These are phyloP conservation scores for Malthinus flaveolus DNA, from an alignment of 2,888 invertebrate genomes.

Conservation along the genomic window DNA sequence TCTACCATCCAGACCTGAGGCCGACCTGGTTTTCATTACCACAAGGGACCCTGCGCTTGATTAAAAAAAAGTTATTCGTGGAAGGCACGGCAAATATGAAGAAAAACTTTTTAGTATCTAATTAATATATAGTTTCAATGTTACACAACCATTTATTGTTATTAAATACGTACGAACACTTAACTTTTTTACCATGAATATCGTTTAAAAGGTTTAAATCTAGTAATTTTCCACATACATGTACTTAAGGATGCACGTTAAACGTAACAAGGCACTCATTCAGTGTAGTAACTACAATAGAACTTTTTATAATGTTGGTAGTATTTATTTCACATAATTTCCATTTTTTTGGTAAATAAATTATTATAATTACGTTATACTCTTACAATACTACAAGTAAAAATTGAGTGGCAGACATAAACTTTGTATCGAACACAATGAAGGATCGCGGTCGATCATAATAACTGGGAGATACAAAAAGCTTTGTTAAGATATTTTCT, in stretches of 20 bases:
- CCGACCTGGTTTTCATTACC: no score
- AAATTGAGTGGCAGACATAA: constrained; percentile 25
- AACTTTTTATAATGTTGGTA: constrained; percentile 11
- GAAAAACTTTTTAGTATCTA: no score
- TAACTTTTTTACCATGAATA: no score
- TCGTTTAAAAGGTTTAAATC: constrained; percentile 10
- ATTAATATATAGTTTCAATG: no score
- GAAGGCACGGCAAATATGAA: no score
- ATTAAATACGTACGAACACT: no score
- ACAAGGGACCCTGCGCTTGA: no score
- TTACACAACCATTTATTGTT: no score
- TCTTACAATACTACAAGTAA: constrained; percentile 24
- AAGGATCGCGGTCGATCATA: constrained; percentile 34
- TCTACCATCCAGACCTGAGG: no score
- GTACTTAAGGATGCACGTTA: constrained; percentile 11
- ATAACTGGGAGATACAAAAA: constrained; percentile 38
- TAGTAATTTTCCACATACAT: constrained; percentile 9
- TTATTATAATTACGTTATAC: constrained; percentile 26
- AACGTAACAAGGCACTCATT: constrained; percentile 6
- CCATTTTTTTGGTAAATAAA: constrained; percentile 16
- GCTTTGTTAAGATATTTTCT: constrained; percentile 33
- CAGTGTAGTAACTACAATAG: constrained; percentile 11
- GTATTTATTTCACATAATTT: constrained; percentile 17
- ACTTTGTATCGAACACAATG: constrained; percentile 25
- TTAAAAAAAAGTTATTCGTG: no score